These are phyloP conservation scores for Esox niger DNA, from an alignment of 2,113 vertebrate species.

Conservation along the genomic window DNA sequence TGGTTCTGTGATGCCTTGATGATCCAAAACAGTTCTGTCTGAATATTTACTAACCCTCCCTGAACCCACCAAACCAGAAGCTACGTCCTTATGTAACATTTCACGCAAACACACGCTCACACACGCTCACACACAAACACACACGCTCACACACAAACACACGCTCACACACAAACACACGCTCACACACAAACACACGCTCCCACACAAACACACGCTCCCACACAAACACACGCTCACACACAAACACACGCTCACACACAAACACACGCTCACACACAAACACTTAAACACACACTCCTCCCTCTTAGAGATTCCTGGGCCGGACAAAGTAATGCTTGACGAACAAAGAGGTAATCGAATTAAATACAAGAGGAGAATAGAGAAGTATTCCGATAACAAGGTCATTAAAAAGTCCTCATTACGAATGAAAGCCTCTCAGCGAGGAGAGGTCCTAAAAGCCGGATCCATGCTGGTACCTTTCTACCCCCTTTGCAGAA, in stretches of 20 bases:
- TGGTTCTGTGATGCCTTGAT: background rate
- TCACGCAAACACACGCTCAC: background rate
- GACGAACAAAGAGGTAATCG: constrained; percentile 23
- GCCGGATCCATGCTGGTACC: too few species aligned
- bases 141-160: background rate
- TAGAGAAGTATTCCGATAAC: constrained; percentile 19
- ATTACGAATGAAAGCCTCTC: constrained; percentile 21
- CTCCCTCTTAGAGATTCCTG: constrained; percentile 31
- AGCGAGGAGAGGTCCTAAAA: constrained; percentile 10
- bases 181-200: background rate
- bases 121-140: background rate
- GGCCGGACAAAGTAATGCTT: constrained; percentile 36
- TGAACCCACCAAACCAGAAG: background rate
- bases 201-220: background rate
- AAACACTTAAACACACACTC: too few species aligned
- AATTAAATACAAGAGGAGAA: constrained; percentile 44
- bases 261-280: background rate
- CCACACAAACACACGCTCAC: background rate
- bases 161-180: too few species aligned
- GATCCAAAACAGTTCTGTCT: constrained; percentile 1
- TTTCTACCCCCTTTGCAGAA: background rate
- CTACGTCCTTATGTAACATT: constrained; percentile 29
- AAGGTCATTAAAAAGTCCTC: constrained; percentile 34
- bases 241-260: background rate
- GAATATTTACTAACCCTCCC: constrained; percentile 11